Conservation (phyloP, 2,113 vertebrate genomes). For the Bothrops jararaca region DNA sequence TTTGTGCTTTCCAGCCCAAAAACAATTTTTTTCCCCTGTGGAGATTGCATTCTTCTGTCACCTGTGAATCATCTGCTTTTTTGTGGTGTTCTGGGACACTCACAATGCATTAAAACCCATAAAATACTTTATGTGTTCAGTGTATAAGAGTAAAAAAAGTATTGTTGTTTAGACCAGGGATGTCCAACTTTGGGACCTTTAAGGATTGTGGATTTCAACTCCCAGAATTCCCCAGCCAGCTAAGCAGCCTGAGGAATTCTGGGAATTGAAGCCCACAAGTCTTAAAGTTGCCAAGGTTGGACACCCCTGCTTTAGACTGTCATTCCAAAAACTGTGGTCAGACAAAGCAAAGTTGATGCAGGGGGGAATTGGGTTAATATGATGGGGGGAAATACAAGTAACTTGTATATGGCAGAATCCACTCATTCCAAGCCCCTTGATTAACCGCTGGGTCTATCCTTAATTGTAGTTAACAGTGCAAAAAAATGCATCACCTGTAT, state of each 20-base stretch:
- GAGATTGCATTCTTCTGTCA: neutral
- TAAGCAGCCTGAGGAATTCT: no score
- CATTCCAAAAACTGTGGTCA: neutral
- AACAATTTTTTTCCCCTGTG: neutral
- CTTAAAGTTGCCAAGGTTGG: neutral
- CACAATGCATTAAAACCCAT: neutral
- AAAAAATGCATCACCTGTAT: neutral
- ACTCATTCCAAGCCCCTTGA: neutral
- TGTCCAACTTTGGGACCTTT: no score
- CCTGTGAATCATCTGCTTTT: neutral
- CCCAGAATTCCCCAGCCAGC: no score
- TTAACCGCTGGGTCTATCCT: neutral
- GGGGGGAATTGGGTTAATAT: neutral
- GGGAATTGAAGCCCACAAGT: neutral
- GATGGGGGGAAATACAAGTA: neutral
- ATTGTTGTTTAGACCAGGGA: neutral
- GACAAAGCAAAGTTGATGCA: neutral
- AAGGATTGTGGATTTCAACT: no score
- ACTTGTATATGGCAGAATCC: neutral
- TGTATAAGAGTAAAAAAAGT: neutral
- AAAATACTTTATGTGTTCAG: neutral
- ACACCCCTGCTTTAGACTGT: neutral
- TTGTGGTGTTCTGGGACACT: neutral
- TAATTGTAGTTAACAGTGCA: neutral
- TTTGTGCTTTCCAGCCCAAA: neutral